phyloP scores from a whole-genome alignment of 2,113 vertebrate species.

The Ceratotherium simum region DNA sequence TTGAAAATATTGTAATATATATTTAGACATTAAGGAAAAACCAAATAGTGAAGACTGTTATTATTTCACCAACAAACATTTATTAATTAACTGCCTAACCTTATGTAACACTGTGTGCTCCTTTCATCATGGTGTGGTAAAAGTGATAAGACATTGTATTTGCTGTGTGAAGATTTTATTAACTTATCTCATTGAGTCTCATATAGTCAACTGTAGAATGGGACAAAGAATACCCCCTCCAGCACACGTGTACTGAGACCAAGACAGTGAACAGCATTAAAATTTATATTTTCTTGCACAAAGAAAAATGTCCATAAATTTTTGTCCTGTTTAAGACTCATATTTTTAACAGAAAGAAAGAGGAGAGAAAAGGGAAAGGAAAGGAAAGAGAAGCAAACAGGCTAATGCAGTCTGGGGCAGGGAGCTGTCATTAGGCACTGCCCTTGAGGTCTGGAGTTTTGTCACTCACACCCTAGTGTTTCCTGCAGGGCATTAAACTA shows the following conservation, averaged over 20 bases:
- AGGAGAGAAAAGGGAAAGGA: neutral
- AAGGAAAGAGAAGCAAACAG: neutral
- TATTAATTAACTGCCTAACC: neutral
- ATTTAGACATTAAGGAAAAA: slow-evolving; percentile 5
- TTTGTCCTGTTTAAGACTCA: neutral
- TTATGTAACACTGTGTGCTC: neutral
- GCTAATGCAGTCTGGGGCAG: neutral
- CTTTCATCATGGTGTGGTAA: neutral
- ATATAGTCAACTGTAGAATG: neutral
- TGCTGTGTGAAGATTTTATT: neutral
- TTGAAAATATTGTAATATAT: neutral
- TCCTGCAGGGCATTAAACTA: neutral
- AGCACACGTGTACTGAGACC: neutral
- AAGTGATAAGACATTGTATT: neutral
- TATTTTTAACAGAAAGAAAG: neutral
- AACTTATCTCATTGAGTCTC: neutral
- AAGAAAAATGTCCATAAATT: neutral
- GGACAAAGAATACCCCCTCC: neutral
- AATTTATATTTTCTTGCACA: neutral
- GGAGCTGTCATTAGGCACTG: neutral
- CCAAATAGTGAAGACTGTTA: neutral
- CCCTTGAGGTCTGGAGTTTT: neutral
- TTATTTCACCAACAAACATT: neutral
- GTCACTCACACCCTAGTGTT: neutral
- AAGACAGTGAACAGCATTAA: neutral